Conservation (phyloP, 2,888 invertebrate genomes). For the Parasteatoda lunata region DNA sequence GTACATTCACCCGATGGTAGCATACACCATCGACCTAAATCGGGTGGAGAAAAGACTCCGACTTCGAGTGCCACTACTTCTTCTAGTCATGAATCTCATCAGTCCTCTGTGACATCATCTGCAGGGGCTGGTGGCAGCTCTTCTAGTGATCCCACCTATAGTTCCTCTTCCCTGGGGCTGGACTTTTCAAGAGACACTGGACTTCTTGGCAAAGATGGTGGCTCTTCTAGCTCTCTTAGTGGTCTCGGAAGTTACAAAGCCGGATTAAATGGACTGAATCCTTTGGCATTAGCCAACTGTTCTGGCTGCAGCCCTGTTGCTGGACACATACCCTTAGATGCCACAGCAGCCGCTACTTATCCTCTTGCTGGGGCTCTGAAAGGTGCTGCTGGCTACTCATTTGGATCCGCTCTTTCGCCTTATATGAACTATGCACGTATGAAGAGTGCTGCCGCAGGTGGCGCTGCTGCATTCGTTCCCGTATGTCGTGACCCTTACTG, state of each 20-base stretch:
- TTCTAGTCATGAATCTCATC: slow-evolving; percentile 55
- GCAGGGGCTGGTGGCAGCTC: slow-evolving; percentile 48
- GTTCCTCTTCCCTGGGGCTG: slow-evolving; percentile 66
- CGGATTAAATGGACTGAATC: slow-evolving; percentile 71
- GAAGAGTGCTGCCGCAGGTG: slow-evolving; percentile 92
- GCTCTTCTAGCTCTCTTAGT: slow-evolving; percentile 28
- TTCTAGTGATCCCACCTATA: slow-evolving; percentile 62
- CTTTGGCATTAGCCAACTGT: slow-evolving; percentile 69
- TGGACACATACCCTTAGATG: slow-evolving; percentile 76
- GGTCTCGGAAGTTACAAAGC: slow-evolving; percentile 75
- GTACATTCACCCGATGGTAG: slow-evolving; percentile 56
- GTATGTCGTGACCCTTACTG: slow-evolving; percentile 98
- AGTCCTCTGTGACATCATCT: slow-evolving; percentile 33
- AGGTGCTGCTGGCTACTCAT: slow-evolving; percentile 70
- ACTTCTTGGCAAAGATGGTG: slow-evolving; percentile 67
- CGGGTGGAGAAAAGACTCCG: slow-evolving; percentile 65
- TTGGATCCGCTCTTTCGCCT: slow-evolving; percentile 79
- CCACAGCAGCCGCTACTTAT: slow-evolving; percentile 70
- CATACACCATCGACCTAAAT: slow-evolving; percentile 41
- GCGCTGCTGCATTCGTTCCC: slow-evolving; percentile 89
- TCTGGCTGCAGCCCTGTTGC: slow-evolving; percentile 70
- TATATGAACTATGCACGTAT: slow-evolving; percentile 93
- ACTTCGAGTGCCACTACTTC: slow-evolving; percentile 41
- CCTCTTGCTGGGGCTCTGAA: slow-evolving; percentile 67
- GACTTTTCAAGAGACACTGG: slow-evolving; percentile 67